These are phyloP conservation scores for Pelecanoides urinatrix DNA, from an alignment of 2,113 vertebrate species.

Conservation along the genomic window DNA sequence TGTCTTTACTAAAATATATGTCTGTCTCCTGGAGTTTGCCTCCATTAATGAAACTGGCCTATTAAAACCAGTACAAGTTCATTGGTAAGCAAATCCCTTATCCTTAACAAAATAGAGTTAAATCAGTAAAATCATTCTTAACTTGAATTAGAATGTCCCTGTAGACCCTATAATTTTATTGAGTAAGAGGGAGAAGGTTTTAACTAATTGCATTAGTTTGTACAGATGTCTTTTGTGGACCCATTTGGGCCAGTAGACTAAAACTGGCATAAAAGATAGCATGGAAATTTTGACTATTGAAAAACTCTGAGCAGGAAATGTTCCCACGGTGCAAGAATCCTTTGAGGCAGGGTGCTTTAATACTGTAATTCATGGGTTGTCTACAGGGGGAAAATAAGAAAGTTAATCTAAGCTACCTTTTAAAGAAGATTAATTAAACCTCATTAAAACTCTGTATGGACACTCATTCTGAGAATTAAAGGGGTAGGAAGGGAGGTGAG, in stretches of 20 bases:
- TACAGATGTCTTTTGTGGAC: background rate
- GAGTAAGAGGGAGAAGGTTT: background rate
- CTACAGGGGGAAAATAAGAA: background rate
- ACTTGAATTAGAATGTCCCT: background rate
- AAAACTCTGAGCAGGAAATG: background rate
- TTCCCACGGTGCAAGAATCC: background rate
- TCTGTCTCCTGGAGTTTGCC: background rate
- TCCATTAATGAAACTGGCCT: background rate
- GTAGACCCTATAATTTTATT: background rate
- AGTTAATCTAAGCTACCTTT: conserved; percentile 18
- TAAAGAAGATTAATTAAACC: conserved; percentile 20
- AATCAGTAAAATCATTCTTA: background rate
- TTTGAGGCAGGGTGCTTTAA: background rate
- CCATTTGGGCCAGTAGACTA: background rate
- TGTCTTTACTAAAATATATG: background rate
- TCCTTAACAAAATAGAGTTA: background rate
- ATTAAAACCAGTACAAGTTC: background rate
- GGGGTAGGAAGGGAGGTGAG: background rate
- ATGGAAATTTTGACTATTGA: background rate
- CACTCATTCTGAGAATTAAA: conserved; percentile 23
- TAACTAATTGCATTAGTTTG: background rate
- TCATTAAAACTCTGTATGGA: conserved; percentile 12
- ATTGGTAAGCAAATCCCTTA: background rate
- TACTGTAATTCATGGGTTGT: background rate
- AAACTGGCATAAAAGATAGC: background rate